Evolutionary conservation across 1,140 invertebrate genomes (phyloP), one percentile per base, ranked within the genome.

Genomic region (Anadara kagoshimensis): DNA sequence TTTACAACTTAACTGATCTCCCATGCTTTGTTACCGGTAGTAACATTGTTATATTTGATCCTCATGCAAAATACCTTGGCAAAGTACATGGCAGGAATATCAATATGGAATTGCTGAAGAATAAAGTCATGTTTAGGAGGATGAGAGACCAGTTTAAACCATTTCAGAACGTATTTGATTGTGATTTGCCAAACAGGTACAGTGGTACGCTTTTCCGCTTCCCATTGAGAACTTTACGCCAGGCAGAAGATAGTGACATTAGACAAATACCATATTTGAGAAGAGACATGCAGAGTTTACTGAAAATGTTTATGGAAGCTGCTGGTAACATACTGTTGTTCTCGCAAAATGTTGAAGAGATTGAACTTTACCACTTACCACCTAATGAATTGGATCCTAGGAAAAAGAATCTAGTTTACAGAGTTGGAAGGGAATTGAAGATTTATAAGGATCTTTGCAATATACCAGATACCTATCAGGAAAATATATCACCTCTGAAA

Each of bases 1-100:
- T 88, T 5, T 88, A 88, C 69, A 88, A 88, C 61, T 57, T 88
- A 41, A 88, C 86, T 44, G 87, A 88, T 75, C 81, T 86, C 16
- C 86, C 86, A 18, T 85, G 83, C 61, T 86, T 88, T 65, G 61
- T 89, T 5, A 86, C 81, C 57, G 65, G 82, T n/a, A 51, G 82
- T 54, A 82, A 56, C 44, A 20, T 88, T 14, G 84, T 87, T 0
- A 80, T 88, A 11, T 86, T 89, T 75, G 87, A 89, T 69, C 87
- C 87, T 1, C 86, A 89, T 59, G 66, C 67, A 26, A 78, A 71
- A 26, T 74, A 85, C 64, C 72, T 88, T 8, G 81, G 80, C 4
- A 76, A 75, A 24, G 75, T 65, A 54, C 82, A 43, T 16, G 86
- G 85, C 14, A 63, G 84, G 16, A 82, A 78, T 49, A 83, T 86